Evolutionary conservation across 2,888 invertebrate genomes (phyloP), one percentile per base, ranked within the genome.

Genomic region (Amphipoea oculea): DNA sequence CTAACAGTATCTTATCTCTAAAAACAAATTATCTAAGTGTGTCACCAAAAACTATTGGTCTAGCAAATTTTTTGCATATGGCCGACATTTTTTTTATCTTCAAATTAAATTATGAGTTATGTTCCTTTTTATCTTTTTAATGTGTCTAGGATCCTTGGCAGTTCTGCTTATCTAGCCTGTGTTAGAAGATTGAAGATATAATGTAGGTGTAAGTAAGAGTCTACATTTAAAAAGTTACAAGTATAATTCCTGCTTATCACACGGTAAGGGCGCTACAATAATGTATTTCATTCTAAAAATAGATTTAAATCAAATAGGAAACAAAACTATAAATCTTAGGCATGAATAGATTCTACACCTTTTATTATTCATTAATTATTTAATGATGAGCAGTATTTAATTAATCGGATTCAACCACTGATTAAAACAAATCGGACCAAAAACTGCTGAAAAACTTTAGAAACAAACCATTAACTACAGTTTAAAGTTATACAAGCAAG

Each of bases 21-120:
- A 73, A 60, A 81, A 75, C 29, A 48, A 74, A 78, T 86, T 85
- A 90, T 90, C 89, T 89, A 88, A 67, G 72, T 89, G 20, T 87
- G 89, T 89, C 89, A 78, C 82, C 54, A 79, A 85, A 83, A 84
- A 73, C 84, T 88, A 89, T 85, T 86, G 72, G 78, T 66, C 85
- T 77, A 84, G 79, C 68, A 79, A 62, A 70, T 40, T 81, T 88
- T 88, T 81, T 86, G 85, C 81, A 82, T 82, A 86, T 54, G 76
- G 68, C 60, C 68, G 62, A 9, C 48, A 66, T 36, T 17, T 77
- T 42, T 66, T 54, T 65, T 68, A 79, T 67, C 76, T 12, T 9
- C 5, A 29, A 20, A 20, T 71, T 48, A 12, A 54, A 45, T 76
- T 70, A 70, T 57, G n/a, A 45, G 20, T 54, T 63, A 40, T 12